Percentiles rank a stretch among this genome's conserved stretches.
phyloP scores from a whole-genome alignment of 2,888 invertebrate genomes.

The Cryptocephalus moraei region DNA sequence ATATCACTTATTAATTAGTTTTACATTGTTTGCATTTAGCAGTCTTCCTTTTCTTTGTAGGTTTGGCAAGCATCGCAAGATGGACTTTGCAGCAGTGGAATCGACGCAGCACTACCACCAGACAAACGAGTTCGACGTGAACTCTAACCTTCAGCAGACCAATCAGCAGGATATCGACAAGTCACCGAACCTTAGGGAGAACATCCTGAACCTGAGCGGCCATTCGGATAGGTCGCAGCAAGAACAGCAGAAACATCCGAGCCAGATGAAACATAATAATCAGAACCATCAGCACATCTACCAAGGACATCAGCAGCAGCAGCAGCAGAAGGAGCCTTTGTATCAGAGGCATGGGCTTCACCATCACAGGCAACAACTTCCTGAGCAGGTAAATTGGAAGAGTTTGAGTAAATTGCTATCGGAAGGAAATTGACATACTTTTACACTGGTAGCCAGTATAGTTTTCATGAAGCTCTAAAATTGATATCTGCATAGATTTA shows the following conservation, averaged over 20 bases:
- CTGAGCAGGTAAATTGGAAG: slow-evolving; percentile 37
- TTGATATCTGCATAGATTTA: no score
- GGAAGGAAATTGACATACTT: no score
- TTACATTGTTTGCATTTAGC: no score
- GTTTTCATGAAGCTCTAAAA: no score
- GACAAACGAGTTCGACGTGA: slow-evolving; percentile 29
- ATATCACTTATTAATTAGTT: no score
- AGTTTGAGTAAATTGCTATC: no score
- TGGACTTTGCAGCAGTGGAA: slow-evolving; percentile 29
- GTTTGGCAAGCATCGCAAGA: slow-evolving; percentile 57
- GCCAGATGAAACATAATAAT: slow-evolving; percentile 1
- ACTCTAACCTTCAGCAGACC: slow-evolving; percentile 31
- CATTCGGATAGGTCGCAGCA: slow-evolving; percentile 32
- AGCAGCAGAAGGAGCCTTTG: slow-evolving; percentile 19
- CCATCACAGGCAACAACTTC: slow-evolving; percentile 28
- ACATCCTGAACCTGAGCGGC: slow-evolving; percentile 38
- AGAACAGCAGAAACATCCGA: neutral
- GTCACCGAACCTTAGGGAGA: neutral
- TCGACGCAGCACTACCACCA: slow-evolving; percentile 30
- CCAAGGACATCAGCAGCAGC: slow-evolving; percentile 9
- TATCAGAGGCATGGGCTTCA: slow-evolving; percentile 36
- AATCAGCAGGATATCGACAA: slow-evolving; percentile 26
- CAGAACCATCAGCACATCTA: slow-evolving; percentile 1
- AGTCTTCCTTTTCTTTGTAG: slow-evolving; percentile 28
- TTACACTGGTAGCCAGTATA: no score